These are phyloP conservation scores for Ianthella basta DNA, from an alignment of 37 sponge, comb jelly and placozoan species.

Conservation along the genomic window DNA sequence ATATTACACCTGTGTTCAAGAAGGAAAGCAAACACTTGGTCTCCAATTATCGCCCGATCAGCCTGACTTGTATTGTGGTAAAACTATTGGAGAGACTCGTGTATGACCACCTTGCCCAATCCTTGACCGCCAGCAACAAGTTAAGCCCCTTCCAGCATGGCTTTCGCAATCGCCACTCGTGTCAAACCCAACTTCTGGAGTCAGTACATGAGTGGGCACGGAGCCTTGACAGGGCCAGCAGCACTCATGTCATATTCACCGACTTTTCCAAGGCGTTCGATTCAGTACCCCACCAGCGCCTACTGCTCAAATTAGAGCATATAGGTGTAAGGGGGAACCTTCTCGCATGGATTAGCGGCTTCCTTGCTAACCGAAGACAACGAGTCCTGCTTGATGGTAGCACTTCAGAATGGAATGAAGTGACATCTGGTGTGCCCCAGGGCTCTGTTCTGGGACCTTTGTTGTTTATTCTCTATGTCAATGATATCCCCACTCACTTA, in stretches of 20 bases:
- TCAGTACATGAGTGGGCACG: conserved; percentile 39
- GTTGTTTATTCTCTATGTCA: conserved; percentile 40
- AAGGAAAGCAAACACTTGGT: conserved; percentile 42
- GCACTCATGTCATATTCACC: conserved; percentile 24
- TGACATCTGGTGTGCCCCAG: conserved; percentile 43
- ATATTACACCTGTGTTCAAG: conserved; percentile 44
- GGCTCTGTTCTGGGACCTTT: conserved; percentile 48
- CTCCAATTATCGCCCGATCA: conserved; percentile 47
- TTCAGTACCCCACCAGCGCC: conserved; percentile 30
- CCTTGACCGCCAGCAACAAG: conserved; percentile 15
- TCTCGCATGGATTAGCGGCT: background rate
- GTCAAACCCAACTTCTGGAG: conserved; percentile 44
- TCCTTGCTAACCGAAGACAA: background rate
- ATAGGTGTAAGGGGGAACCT: conserved; percentile 25
- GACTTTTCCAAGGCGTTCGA: conserved; percentile 56
- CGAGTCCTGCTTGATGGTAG: conserved; percentile 29
- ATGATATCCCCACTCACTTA: background rate
- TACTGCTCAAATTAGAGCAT: conserved; percentile 28
- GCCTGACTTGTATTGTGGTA: conserved; percentile 31
- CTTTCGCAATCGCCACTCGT: conserved; percentile 12
- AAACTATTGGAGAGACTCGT: conserved; percentile 31
- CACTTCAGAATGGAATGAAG: conserved; percentile 37
- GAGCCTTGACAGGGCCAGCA: background rate
- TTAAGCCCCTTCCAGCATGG: conserved; percentile 32
- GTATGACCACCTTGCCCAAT: background rate